These are phyloP conservation scores for Telenomus remus DNA, from an alignment of 1,140 invertebrate species.

Conservation along the genomic window DNA sequence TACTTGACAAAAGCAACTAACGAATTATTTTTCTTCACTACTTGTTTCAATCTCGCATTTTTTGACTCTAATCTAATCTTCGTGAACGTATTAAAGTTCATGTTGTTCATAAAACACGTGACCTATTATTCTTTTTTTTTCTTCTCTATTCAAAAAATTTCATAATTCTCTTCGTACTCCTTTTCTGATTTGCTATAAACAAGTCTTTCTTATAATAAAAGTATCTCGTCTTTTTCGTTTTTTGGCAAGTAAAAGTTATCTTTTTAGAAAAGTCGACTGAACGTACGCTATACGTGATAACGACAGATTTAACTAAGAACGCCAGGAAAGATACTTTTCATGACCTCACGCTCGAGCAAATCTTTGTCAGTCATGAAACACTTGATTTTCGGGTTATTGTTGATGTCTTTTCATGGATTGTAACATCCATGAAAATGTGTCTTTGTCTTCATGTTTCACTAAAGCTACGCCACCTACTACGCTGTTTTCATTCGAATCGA, in stretches of 20 bases:
- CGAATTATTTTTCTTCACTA: not conserved
- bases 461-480: not conserved
- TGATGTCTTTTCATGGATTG: not conserved
- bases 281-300: not conserved
- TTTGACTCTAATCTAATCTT: not conserved
- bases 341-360: not conserved
- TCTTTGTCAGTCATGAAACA: slow-evolving; percentile 3
- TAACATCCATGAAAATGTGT: not conserved
- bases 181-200: not conserved
- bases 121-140: not conserved
- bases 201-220: not conserved
- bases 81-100: not conserved
- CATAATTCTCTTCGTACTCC: not conserved
- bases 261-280: not conserved
- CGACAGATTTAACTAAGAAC: not conserved
- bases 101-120: not conserved
- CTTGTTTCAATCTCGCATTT: not conserved
- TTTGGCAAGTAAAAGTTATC: not conserved
- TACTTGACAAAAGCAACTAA: not conserved
- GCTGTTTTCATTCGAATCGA: not conserved
- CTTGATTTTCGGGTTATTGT: not conserved
- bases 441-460: not conserved
- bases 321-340: not conserved
- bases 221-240: not conserved
- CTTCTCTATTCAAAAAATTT: not conserved